Base-by-base conservation (phyloP, 92 coral and sea anemone species). In the Metridium senile region DNA sequence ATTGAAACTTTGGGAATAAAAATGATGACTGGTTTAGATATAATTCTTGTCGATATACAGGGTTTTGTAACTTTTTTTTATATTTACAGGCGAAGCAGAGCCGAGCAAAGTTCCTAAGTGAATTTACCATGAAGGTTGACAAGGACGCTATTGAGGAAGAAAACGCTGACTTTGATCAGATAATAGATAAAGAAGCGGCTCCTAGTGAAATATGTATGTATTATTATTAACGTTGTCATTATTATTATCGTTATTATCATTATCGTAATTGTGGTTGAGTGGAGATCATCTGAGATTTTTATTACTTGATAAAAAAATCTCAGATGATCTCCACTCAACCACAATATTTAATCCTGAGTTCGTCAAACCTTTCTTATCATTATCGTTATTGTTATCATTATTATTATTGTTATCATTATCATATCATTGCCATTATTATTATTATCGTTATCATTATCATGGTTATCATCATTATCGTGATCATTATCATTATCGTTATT, bases 21-120 rank as follows among this genome's bases (percentile, higher is more conserved):
- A n/a, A n/a, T n/a, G n/a, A n/a, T n/a, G n/a, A n/a, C n/a, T n/a
- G n/a, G n/a, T n/a, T n/a, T n/a, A n/a, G n/a, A n/a, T n/a, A n/a
- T n/a, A n/a, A n/a, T n/a, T n/a, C n/a, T n/a, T n/a, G n/a, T n/a
- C n/a, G n/a, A n/a, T n/a, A n/a, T n/a, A n/a, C n/a, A n/a, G n/a
- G n/a, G n/a, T n/a, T n/a, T n/a, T n/a, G n/a, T n/a, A n/a, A n/a
- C n/a, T n/a, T n/a, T n/a, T n/a, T n/a, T n/a, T n/a, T n/a, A n/a
- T n/a, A n/a, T n/a, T n/a, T n/a, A n/a, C 74, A 95, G 99, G 99
- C 99, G 19, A 92, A 85, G 16, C 94, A 92, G 72, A 95, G 99
- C 68, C 96, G 99, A 22, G 97, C 88, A 72, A 95, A 92, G 85
- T 95, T 93, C 81, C 85, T 95, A 58, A 92, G 89, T 72, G 96